These are phyloP conservation scores for Sesia bembeciformis DNA, from an alignment of 2,888 invertebrate genomes.

Conservation along the genomic window DNA sequence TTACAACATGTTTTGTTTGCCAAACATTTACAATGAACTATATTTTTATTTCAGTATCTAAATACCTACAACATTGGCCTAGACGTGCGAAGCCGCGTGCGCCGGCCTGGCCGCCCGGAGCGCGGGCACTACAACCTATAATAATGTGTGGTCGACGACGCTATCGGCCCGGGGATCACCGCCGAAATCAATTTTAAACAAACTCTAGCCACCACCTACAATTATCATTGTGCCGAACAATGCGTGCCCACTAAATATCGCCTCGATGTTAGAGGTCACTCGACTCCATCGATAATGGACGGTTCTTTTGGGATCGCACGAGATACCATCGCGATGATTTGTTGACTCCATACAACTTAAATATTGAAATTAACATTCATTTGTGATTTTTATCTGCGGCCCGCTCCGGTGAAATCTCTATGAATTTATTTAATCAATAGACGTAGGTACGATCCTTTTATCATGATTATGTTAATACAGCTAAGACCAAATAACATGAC, in stretches of 20 bases:
- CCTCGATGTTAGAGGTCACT: constrained; percentile 61
- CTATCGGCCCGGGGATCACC: constrained; percentile 53
- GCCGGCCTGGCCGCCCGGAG: constrained; percentile 5
- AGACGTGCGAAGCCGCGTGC: neutral
- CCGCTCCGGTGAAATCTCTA: constrained; percentile 17
- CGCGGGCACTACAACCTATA: constrained; percentile 20
- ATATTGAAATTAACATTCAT: constrained; percentile 70
- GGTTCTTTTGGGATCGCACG: constrained; percentile 59
- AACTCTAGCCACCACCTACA: constrained; percentile 68
- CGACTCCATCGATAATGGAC: constrained; percentile 48
- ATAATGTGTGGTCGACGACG: constrained; percentile 48
- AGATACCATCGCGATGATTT: constrained; percentile 69
- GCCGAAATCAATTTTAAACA: constrained; percentile 73
- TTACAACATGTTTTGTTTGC: too few relatives aligned
- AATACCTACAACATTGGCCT: neutral
- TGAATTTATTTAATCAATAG: constrained; percentile 19
- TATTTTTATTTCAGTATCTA: too few relatives aligned
- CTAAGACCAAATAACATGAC: constrained; percentile 4
- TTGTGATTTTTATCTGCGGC: constrained; percentile 53
- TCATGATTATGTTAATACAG: constrained; percentile 12
- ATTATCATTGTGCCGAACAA: constrained; percentile 61
- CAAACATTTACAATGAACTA: too few relatives aligned
- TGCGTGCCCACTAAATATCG: constrained; percentile 53
- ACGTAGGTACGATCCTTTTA: constrained; percentile 10
- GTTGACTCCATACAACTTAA: constrained; percentile 64